A percentile compares a stretch with the other conserved stretches of the same genome.
These are phyloP conservation scores for Isichthys henryi DNA, from an alignment of 2,113 vertebrate species.

Conservation along the genomic window DNA sequence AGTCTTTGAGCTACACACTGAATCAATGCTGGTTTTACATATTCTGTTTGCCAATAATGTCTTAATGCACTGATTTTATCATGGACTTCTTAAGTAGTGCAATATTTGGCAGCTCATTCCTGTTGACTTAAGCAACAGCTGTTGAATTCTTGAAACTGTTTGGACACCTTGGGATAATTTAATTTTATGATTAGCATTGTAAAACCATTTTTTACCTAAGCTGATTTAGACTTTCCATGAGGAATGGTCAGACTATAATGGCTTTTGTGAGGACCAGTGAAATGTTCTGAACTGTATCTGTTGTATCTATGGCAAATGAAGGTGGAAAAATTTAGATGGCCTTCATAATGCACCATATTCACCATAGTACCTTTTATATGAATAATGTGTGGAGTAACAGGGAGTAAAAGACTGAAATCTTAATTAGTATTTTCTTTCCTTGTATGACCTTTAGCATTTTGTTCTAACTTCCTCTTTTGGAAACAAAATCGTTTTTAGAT, in stretches of 20 bases:
- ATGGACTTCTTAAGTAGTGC: background rate
- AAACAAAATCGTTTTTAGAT: constrained; percentile 8
- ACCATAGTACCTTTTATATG: background rate
- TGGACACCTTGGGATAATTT: background rate
- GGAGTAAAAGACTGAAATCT: background rate
- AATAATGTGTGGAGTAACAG: background rate
- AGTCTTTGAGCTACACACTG: background rate
- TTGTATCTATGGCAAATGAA: background rate
- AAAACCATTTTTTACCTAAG: background rate
- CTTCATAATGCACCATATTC: background rate
- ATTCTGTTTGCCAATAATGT: background rate
- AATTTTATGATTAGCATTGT: background rate
- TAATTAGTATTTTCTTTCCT: background rate
- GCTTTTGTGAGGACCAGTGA: background rate
- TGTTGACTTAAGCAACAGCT: background rate
- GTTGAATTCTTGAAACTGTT: background rate
- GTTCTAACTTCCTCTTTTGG: constrained; percentile 3
- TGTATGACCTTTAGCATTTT: background rate
- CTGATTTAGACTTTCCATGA: background rate
- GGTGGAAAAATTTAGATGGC: background rate
- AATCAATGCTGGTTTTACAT: background rate
- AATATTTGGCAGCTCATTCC: background rate
- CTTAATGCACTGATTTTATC: background rate
- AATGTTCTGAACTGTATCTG: background rate
- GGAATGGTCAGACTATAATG: background rate